Evolutionary conservation across 2,888 invertebrate species (phyloP).

Genomic region (Ichneumon xanthorius): DNA sequence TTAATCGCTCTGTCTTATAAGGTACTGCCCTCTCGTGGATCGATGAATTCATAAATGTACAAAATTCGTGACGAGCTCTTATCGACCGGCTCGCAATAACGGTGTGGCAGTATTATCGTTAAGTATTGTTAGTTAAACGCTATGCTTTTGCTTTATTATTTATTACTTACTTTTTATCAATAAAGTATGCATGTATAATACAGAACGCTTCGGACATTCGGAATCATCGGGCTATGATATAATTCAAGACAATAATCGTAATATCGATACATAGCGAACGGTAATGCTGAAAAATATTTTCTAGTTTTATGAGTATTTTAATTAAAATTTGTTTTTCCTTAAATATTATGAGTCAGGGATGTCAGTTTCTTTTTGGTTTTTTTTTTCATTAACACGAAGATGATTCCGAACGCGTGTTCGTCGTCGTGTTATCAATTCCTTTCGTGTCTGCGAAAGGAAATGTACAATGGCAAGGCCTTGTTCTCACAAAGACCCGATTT

Average conservation of each 20-base stretch:
- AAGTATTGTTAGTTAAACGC: slow-evolving; percentile 71
- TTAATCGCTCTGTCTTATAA: not conserved
- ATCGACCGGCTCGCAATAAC: slow-evolving; percentile 66
- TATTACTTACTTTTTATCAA: slow-evolving; percentile 49
- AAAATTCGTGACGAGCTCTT: slow-evolving; percentile 55
- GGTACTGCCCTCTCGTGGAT: slow-evolving; percentile 36
- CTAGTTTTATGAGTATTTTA: slow-evolving; percentile 44
- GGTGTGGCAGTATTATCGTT: slow-evolving; percentile 78
- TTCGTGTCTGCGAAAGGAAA: slow-evolving; percentile 47
- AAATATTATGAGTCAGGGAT: slow-evolving; percentile 64
- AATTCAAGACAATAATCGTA: slow-evolving; percentile 39
- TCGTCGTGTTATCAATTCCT: slow-evolving; percentile 57
- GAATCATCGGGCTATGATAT: slow-evolving; percentile 50
- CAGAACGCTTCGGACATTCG: slow-evolving; percentile 60
- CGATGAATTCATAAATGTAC: slow-evolving; percentile 50
- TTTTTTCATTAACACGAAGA: slow-evolving; percentile 31
- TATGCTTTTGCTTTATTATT: slow-evolving; percentile 42
- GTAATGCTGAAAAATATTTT: slow-evolving; percentile 63
- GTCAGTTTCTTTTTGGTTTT: slow-evolving; percentile 27
- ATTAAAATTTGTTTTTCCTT: slow-evolving; percentile 55
- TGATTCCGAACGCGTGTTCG: slow-evolving; percentile 63
- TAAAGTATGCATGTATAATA: slow-evolving; percentile 55
- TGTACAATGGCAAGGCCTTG: slow-evolving; percentile 39
- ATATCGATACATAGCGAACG: slow-evolving; percentile 59
- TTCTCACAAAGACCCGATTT: slow-evolving; percentile 36